phyloP scores from a whole-genome alignment of 2,888 invertebrate species.

The Allophyes oxyacanthae region DNA sequence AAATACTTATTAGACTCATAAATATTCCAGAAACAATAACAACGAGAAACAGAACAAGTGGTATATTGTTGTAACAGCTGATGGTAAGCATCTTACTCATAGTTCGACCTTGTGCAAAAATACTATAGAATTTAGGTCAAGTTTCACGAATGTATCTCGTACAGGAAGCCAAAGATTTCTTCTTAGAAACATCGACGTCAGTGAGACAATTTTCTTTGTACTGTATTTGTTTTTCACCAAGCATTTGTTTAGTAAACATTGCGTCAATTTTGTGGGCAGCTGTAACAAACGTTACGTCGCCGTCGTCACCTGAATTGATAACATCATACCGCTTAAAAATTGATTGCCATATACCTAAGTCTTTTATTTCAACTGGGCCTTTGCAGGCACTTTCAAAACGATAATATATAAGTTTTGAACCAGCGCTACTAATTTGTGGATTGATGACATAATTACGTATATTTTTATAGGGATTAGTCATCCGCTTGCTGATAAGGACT shows the following conservation, averaged over 20 bases:
- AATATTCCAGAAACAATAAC: slow-evolving; percentile 20
- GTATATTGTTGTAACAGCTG: slow-evolving; percentile 40
- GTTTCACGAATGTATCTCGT: slow-evolving; percentile 30
- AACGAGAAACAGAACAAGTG: slow-evolving; percentile 16
- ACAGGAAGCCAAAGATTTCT: slow-evolving; percentile 26
- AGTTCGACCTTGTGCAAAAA: slow-evolving; percentile 44
- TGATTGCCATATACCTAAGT: too few relatives aligned
- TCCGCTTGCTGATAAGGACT: too few relatives aligned
- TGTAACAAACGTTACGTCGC: too few relatives aligned
- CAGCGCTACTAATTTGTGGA: too few relatives aligned
- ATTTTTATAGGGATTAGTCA: too few relatives aligned
- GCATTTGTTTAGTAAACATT: slow-evolving; percentile 22
- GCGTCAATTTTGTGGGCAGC: not conserved
- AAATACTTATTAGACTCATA: slow-evolving; percentile 1
- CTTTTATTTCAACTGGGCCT: too few relatives aligned
- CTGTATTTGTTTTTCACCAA: slow-evolving; percentile 6
- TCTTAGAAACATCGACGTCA: slow-evolving; percentile 4
- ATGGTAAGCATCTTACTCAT: slow-evolving; percentile 35
- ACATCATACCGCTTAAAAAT: not conserved
- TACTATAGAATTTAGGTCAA: slow-evolving; percentile 55
- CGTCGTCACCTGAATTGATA: not conserved
- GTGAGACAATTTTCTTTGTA: slow-evolving; percentile 6
- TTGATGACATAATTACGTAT: too few relatives aligned
- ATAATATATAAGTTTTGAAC: too few relatives aligned
- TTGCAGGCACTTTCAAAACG: too few relatives aligned